phyloP scores from a whole-genome alignment of 2,888 invertebrate species.

The Alloplasta piceator region DNA sequence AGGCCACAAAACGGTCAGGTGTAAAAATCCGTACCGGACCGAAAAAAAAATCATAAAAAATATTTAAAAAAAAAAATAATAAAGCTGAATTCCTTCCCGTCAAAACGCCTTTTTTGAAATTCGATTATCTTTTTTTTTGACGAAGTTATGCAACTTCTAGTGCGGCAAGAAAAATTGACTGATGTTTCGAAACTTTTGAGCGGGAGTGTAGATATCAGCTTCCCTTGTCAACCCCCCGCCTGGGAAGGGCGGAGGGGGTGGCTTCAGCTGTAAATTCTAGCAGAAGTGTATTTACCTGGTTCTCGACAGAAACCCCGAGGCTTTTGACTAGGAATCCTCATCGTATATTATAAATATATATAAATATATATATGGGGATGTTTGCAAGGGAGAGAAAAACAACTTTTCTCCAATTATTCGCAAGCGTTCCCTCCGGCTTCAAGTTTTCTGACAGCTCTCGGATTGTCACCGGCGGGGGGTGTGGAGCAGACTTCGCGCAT shows the following conservation, averaged over 20 bases:
- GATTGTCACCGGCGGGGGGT: slow-evolving; percentile 2
- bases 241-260: not conserved
- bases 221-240: slow-evolving; percentile 39
- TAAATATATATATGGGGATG: not conserved
- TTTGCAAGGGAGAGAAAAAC: not conserved
- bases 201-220: no score
- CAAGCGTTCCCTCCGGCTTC: slow-evolving; percentile 22
- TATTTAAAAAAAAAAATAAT: no score
- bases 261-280: slow-evolving; percentile 51
- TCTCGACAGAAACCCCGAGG: slow-evolving; percentile 1
- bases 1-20: no score
- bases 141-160: no score
- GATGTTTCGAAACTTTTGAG: no score
- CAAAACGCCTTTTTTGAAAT: no score
- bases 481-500: slow-evolving; percentile 15
- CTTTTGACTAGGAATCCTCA: not conserved
- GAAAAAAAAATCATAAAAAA: no score
- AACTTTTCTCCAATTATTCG: slow-evolving; percentile 44
- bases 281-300: slow-evolving; percentile 43
- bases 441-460: not conserved
- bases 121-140: no score
- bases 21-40: no score
- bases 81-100: no score
- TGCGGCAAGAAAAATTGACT: no score
- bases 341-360: slow-evolving; percentile 19